Conservation (phyloP, 2,113 vertebrate species). For the Forbesichthys agassizii region DNA sequence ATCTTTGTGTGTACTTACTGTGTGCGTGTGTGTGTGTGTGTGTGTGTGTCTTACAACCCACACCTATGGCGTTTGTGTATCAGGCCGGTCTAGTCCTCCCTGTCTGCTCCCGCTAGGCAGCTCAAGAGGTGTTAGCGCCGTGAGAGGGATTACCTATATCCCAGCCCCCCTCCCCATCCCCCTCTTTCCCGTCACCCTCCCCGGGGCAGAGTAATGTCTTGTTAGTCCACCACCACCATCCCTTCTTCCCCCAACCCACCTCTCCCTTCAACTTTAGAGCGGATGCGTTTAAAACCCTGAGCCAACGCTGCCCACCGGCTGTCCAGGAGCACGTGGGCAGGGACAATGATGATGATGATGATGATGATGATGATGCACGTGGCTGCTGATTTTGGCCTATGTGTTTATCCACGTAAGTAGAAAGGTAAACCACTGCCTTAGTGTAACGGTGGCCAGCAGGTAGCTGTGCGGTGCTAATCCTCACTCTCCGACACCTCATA, state of each 20-base stretch:
- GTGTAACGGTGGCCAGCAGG: too few species aligned
- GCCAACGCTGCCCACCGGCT: too few species aligned
- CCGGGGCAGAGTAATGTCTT: conserved; percentile 58
- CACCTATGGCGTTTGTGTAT: background rate
- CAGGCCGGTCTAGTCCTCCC: background rate
- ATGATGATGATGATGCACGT: too few species aligned
- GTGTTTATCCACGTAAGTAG: too few species aligned
- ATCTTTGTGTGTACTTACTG: background rate
- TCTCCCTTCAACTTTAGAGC: conserved; percentile 54
- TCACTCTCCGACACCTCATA: too few species aligned
- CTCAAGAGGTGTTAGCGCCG: conserved; percentile 54
- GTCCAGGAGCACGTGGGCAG: too few species aligned
- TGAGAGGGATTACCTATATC: conserved; percentile 73
- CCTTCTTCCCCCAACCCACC: background rate
- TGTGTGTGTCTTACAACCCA: background rate
- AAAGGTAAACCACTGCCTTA: too few species aligned
- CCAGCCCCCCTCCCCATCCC: conserved; percentile 46
- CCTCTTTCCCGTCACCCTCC: conserved; percentile 35
- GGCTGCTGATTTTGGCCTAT: too few species aligned
- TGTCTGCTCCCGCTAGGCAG: conserved; percentile 34
- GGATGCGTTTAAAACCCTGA: conserved; percentile 67
- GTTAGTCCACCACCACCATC: conserved; percentile 51
- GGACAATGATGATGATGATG: too few species aligned
- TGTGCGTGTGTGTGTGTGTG: background rate
- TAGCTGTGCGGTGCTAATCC: too few species aligned